Base-by-base conservation (phyloP, 2,113 vertebrate species). In the Semnopithecus entellus region DNA sequence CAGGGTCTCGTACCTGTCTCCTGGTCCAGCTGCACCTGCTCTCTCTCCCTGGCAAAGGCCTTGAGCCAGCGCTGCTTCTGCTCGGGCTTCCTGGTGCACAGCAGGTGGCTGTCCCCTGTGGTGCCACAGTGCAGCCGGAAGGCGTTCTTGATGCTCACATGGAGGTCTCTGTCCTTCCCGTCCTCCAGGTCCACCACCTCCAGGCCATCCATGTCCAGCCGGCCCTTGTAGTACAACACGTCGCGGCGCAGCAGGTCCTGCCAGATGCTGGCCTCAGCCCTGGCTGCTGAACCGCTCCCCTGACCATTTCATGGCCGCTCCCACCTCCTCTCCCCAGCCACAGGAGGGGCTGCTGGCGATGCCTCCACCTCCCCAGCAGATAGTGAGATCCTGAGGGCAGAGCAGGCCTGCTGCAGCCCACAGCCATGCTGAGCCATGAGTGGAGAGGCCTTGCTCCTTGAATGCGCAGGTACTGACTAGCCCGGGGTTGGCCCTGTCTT, bases 11-110 rank as follows among this genome's bases (percentile, higher is more conserved):
- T 96, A 99, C 99, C 99, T 97, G 99, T 99, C 96, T 99, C 99
- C 4, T 98, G 98, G 98, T 99, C 99, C 0, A 99, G 99, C 95
- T 99, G 99, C 96, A 99, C 99, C 98, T 99, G 99, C 75, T 98
- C 99, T 97, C 99, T 99, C 97, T 99, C 99, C 2, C 99, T 99
- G 64, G 98, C 96, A 43, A 99, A 99, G 0, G 99, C 99, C 87
- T 99, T 98, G 55, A 99, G 98, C 99, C 99, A 99, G 90, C 99
- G 99, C 91, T 99, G 99, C 66, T 99, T 99, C 98, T 99, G 99
- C 97, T 99, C 99, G 0, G 99, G 99, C 95, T 99, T 99, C 97
- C 99, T 99, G 98, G 99, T 99, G 59, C 99, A 99, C 92, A 99
- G 98, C n/a, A 99, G 98, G 88, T 99, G 99, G 45, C 99, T 97